Evolutionary conservation across 2,113 vertebrate genomes (phyloP), one percentile per base, ranked within the genome.

Genomic region (Azemiops feae): DNA sequence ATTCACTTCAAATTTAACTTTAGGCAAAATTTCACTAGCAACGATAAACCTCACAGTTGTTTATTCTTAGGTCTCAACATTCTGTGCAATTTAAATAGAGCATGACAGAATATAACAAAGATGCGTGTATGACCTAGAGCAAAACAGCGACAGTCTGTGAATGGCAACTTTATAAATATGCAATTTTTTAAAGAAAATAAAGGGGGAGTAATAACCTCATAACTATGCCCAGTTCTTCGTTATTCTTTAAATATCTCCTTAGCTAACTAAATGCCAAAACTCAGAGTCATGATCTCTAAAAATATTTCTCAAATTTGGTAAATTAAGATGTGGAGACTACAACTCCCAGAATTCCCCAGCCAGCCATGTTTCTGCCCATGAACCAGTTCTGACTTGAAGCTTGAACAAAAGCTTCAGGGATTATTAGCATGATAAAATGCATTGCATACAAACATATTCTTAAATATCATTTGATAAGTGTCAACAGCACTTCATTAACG

Each of bases 81-180:
- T 92, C 86, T 20, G 47, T 27, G 45, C 60, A 55, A 43, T 89
- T 92, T 81, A 89, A 92, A 89, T 74, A 90, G 88, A 93, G 54
- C 25, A 50, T 91, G 90, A 91, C 64, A 39, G 45, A 50, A 91
- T 25, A 52, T 18, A 93, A 57, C 85, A 91, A 88, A 57, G 85
- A 52, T 22, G 23, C 27, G 3, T 30, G 60, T 58, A 85, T 50
- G 90, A 53, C 57, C 87, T 54, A 50, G 30, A 57, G 52, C 22
- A 23, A 93, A 81, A 69, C 18, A 74, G 50, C 27, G 16, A 64
- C 45, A 69, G 39, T 34, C 85, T 69, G 55, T 93, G 89, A 60
- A 93, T 54, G 52, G 50, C 89, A 74, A 53, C 22, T 64, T 88
- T 34, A 92, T 64, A 91, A 91, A 91, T n/a, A 87, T 43, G 45